Percentiles rank a stretch among this genome's conserved stretches.
phyloP scores from a whole-genome alignment of 2,113 vertebrate genomes.

The Eurypyga helias region DNA sequence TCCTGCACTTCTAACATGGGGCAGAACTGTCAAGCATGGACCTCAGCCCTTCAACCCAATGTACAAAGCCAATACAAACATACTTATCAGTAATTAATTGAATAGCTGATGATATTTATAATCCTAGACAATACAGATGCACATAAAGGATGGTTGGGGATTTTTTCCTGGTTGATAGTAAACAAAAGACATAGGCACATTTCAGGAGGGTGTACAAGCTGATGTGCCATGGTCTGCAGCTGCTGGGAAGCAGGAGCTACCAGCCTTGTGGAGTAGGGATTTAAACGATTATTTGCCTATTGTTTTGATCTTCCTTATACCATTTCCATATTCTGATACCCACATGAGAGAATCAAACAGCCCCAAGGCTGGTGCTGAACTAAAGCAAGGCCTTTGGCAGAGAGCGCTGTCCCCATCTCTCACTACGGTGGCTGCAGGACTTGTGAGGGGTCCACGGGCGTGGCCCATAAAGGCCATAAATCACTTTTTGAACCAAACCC shows the following conservation, averaged over 20 bases:
- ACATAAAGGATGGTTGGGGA: not conserved
- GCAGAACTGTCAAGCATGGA: not conserved
- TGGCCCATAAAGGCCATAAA: not conserved
- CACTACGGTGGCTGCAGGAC: not conserved
- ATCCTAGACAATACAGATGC: not conserved
- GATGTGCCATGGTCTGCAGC: too few species aligned
- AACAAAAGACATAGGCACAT: not conserved
- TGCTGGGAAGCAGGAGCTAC: not conserved
- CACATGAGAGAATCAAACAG: not conserved
- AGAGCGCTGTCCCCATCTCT: not conserved
- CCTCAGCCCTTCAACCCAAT: not conserved
- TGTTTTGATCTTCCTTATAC: not conserved
- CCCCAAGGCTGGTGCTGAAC: not conserved
- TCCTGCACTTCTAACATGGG: not conserved
- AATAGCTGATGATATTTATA: not conserved
- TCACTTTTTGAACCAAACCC: not conserved
- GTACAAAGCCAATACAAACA: not conserved
- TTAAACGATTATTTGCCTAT: not conserved
- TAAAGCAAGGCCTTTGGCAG: not conserved
- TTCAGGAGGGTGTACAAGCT: not conserved
- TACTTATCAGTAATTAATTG: fast-evolving
- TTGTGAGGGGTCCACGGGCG: not conserved
- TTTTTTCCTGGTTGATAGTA: not conserved
- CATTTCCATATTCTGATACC: not conserved
- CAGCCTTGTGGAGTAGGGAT: not conserved